Evolutionary conservation across 2,888 invertebrate genomes (phyloP).

Genomic region (Psylliodes chrysocephalus): DNA sequence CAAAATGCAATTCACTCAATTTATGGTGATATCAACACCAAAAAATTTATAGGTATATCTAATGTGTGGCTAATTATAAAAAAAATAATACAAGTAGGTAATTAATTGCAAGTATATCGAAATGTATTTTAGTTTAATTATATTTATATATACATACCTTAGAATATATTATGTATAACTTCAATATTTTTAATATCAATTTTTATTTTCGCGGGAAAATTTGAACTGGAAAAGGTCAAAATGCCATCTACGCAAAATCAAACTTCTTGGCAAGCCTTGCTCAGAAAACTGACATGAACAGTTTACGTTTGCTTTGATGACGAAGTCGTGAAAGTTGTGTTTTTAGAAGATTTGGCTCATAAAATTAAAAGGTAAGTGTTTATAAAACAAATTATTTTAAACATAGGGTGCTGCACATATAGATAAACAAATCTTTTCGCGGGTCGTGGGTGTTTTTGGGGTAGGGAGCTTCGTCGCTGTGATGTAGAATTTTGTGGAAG

Average conservation of each 20-base stretch:
- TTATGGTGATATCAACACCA: no score
- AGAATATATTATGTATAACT: no score
- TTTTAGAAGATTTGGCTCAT: constrained; percentile 28
- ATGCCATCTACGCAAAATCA: constrained; percentile 56
- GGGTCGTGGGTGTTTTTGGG: constrained; percentile 63
- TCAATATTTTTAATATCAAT: no score
- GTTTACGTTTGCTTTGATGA: constrained; percentile 54
- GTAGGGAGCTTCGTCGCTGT: constrained; percentile 66
- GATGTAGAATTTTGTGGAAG: constrained; percentile 65
- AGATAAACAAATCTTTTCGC: constrained; percentile 60
- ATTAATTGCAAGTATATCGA: no score
- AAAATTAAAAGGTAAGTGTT: constrained; percentile 47
- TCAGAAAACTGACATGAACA: constrained; percentile 55
- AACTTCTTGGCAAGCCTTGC: constrained; percentile 52
- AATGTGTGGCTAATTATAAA: no score
- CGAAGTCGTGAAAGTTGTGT: constrained; percentile 54
- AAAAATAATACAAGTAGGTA: no score
- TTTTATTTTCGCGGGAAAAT: constrained; percentile 46
- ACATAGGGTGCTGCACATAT: constrained; percentile 46
- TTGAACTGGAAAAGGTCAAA: constrained; percentile 45
- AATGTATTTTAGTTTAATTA: no score
- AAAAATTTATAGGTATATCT: no score
- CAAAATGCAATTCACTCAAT: no score
- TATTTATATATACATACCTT: no score
- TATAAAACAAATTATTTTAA: constrained; percentile 30